Evolutionary conservation across 1,140 invertebrate genomes (phyloP), one percentile per base, ranked within the genome.

Genomic region (Eriosoma lanigerum): DNA sequence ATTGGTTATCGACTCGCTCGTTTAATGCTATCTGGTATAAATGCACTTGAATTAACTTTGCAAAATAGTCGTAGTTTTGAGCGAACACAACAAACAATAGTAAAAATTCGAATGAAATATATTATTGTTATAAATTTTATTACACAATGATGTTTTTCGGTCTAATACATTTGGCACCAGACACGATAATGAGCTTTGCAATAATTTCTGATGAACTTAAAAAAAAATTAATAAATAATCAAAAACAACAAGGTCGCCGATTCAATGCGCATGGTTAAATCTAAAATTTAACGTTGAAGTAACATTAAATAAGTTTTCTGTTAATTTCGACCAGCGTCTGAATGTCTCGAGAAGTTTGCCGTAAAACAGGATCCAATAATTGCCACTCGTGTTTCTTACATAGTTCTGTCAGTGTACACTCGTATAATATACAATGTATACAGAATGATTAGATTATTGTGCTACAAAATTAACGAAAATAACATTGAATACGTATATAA

Each of bases 281-380:
- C 46, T 46, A 46, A 48, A 70, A 68, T 38, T 48, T 17, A 38
- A 50, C 32, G 38, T 24, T 26, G 13, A 50, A 50, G 46, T 48
- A 12, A 15, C 46, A 21, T 50, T 50, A 50, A 70, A 70, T 15
- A 50, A 70, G 66, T 70, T 70, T 50, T 70, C 66, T 15, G 66
- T 70, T 70, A 50, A 70, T 70, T 70, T 50, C 24, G 46, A 17
- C 21, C 8, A 32, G 50, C 46, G 24, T 8, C 3, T 5, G 52
- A 46, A 46, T 24, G 17, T 50, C 15, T 24, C 46, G 24, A 50
- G 48, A 70, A 70, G 44, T 70, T 70, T 29, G 24, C 44, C 66
- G 24, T 70, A 50, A 70, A 70, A 50, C 46, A 0, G 24, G 24
- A 70, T 70, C 26, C 50, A 70, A 70, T 50, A 50, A 70, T 70